Evolutionary conservation across 2,888 invertebrate genomes (phyloP), one percentile per base, ranked within the genome.

Genomic region (Tanaodytes sp.): DNA sequence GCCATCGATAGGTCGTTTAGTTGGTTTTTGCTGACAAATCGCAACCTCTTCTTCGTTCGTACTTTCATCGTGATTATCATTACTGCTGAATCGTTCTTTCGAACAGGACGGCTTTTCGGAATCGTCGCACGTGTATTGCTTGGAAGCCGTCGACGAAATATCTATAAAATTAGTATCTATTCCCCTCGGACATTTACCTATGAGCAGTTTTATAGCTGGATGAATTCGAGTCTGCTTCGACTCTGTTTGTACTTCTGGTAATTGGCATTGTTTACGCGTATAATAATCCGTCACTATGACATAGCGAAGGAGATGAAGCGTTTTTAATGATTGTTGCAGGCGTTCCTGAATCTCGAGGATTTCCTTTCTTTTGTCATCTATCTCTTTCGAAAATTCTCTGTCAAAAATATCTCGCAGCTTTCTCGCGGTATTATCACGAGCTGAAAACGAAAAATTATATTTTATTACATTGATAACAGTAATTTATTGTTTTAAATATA

Each of bases 321-420:
- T 82, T 74, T 88, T 88, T 15, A 88, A 86, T 0, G 88, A 88
- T 75, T 87, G 86, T 31, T 86, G 87, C 75, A 90, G 87, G 83
- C 90, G 88, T 67, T 90, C 88, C 79, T 93, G 91, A 63, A 93
- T 90, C 49, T 90, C 85, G 67, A 90, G 87, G 11, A 94, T 86
- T 86, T 94, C 93, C 57, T 89, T 88, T 80, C 93, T 91, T 78
- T 93, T 90, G 1, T 86, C 80, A 45, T 87, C 86, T 9, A 94
- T 86, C 82, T 95, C 94, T 45, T 87, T 88, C 40, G 89, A 86
- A 85, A 95, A 94, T 84, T 94, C 92, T 62, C 87, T 87, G 73
- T 89, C 88, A 23, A 95, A 88, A 51, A 94, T 91, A 19, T 87
- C 85, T 72, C 87, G 86, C 65, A 91, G 88, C 82, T 87, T 89